phyloP scores from a whole-genome alignment of 2,113 vertebrate genomes.

The Pygoscelis antarcticus region DNA sequence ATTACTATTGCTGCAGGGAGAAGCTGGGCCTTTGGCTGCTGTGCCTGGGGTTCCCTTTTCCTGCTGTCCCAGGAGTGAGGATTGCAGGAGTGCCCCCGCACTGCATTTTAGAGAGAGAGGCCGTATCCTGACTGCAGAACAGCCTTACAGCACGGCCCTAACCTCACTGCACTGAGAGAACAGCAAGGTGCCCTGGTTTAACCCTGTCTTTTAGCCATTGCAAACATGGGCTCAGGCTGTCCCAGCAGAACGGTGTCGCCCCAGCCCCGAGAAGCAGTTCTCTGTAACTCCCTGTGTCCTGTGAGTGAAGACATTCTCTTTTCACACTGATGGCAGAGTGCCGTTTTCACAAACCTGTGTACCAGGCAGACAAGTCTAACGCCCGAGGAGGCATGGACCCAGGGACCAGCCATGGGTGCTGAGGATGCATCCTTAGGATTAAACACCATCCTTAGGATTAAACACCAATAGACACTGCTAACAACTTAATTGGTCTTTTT shows the following conservation, averaged over 20 bases:
- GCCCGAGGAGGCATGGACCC: background rate
- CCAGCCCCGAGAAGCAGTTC: background rate
- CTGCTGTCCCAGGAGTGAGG: background rate
- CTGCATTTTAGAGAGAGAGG: background rate
- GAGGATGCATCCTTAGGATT: too few species aligned
- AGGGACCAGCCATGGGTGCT: background rate
- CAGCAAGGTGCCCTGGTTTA: background rate
- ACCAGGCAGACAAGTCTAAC: too few species aligned
- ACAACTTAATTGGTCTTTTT: background rate
- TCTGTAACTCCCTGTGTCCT: too few species aligned
- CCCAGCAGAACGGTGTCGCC: background rate
- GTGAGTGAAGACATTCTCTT: background rate
- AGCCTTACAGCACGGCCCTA: background rate
- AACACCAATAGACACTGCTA: background rate
- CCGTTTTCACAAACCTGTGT: background rate
- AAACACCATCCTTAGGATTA: background rate
- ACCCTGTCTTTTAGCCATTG: accelerated
- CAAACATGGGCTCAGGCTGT: background rate
- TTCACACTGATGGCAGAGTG: background rate
- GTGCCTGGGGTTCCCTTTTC: background rate
- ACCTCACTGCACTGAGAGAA: too few species aligned
- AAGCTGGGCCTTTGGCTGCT: background rate
- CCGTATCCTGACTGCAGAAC: background rate
- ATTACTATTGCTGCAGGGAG: background rate
- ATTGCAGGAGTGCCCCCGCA: too few species aligned